These are phyloP conservation scores for Diacarnus erythraeanus DNA, from an alignment of 37 sponge, comb jelly and placozoan species.

Conservation along the genomic window DNA sequence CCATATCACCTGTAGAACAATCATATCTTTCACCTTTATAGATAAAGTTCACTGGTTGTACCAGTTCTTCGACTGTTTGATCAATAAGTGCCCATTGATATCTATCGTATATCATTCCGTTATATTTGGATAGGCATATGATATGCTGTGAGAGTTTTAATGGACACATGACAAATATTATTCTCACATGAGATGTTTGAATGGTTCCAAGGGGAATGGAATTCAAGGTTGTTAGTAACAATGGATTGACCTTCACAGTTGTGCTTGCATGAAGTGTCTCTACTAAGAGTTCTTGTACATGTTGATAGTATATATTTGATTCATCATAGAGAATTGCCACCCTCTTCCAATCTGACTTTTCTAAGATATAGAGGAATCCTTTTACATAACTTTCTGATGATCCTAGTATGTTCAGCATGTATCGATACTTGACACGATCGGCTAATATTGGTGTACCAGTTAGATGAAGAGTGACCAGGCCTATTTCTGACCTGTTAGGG, in stretches of 20 bases:
- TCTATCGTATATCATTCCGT: not conserved
- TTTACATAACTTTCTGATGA: constrained; percentile 13
- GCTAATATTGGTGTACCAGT: constrained; percentile 14
- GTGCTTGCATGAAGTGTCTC: not conserved
- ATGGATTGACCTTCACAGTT: not conserved
- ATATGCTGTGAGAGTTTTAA: constrained; percentile 1
- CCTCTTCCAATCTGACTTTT: not conserved
- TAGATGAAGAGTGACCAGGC: constrained; percentile 15
- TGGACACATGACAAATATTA: constrained; percentile 8
- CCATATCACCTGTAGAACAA: constrained; percentile 2
- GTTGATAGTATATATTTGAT: not conserved
- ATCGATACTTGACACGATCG: not conserved
- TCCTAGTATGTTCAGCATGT: constrained; percentile 20
- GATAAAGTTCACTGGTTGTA: not conserved
- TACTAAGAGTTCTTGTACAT: not conserved
- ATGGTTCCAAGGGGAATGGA: constrained; percentile 9
- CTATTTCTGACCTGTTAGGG: not conserved
- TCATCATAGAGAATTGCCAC: constrained; percentile 14
- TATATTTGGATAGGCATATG: constrained; percentile 15
- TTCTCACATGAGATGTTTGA: not conserved
- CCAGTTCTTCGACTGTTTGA: not conserved
- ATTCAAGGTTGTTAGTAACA: not conserved
- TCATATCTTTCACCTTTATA: not conserved
- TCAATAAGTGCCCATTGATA: constrained; percentile 21
- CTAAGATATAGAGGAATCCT: not conserved